Evolutionary conservation across 2,888 invertebrate genomes (phyloP).

Genomic region (Cyclophora albipunctata): DNA sequence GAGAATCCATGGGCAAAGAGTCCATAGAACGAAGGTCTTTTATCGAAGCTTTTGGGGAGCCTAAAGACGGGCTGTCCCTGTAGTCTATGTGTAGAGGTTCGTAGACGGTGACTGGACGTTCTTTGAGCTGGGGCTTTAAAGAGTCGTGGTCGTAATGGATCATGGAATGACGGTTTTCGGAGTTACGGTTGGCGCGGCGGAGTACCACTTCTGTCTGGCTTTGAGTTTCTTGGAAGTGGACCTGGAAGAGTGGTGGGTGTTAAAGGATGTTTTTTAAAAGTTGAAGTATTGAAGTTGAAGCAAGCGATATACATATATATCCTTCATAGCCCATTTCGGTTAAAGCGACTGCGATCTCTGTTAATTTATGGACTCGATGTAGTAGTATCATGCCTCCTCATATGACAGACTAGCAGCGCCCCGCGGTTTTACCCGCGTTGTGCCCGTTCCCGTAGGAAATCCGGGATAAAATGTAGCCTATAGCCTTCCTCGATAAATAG

Average conservation of each 20-base stretch:
- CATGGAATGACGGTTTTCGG: conserved; percentile 69
- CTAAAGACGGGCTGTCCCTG: conserved; percentile 55
- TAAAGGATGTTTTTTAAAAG: background rate
- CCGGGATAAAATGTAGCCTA: too few species aligned
- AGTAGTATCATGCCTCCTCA: too few species aligned
- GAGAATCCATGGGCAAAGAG: conserved; percentile 63
- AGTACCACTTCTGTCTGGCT: conserved; percentile 49
- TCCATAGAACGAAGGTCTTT: conserved; percentile 60
- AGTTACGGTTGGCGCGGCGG: conserved; percentile 54
- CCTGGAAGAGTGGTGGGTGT: conserved; percentile 30
- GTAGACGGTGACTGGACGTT: conserved; percentile 62
- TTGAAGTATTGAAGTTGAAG: too few species aligned
- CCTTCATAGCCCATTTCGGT: too few species aligned
- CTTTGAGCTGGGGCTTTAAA: conserved; percentile 56
- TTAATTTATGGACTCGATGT: too few species aligned
- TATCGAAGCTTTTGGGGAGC: conserved; percentile 62
- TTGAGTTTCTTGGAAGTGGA: conserved; percentile 62
- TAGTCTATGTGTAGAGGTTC: conserved; percentile 66
- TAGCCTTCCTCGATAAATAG: too few species aligned
- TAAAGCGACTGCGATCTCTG: too few species aligned
- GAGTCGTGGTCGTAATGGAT: conserved; percentile 67
- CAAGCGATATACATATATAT: too few species aligned
- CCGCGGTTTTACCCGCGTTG: too few species aligned
- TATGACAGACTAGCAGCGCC: too few species aligned
- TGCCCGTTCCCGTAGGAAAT: too few species aligned